These are phyloP conservation scores for Trididemnum clinides DNA, from an alignment of 23 tunicate genomes.

Conservation along the genomic window DNA sequence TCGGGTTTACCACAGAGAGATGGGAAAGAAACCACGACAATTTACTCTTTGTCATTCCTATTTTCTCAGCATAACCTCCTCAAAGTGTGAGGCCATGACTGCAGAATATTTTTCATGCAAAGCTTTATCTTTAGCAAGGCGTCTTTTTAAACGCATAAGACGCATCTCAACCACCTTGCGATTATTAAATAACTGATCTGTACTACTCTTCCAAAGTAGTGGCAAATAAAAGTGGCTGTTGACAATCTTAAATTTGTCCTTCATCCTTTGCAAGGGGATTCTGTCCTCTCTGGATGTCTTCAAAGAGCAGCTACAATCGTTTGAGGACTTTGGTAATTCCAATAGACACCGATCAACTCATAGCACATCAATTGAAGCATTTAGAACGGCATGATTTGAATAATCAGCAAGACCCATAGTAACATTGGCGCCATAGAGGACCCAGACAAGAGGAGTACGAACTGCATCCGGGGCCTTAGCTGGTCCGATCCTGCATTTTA, in stretches of 20 bases:
- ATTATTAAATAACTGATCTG: neutral
- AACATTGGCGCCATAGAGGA: neutral
- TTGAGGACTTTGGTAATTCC: too few relatives aligned
- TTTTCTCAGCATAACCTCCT: neutral
- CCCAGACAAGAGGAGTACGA: neutral
- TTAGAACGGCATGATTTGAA: neutral
- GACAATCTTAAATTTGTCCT: neutral
- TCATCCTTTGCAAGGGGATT: neutral
- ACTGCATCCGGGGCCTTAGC: neutral
- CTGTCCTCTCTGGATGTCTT: neutral
- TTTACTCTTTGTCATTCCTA: neutral
- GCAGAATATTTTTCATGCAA: neutral
- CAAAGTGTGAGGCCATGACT: neutral
- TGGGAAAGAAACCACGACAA: neutral
- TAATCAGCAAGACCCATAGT: neutral
- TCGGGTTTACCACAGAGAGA: neutral
- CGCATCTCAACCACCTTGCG: neutral
- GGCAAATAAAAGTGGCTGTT: neutral
- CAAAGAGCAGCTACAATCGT: too few relatives aligned
- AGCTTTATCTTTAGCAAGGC: neutral
- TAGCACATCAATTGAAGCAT: too few relatives aligned
- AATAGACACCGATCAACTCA: too few relatives aligned
- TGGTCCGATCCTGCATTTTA: neutral
- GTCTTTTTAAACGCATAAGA: neutral
- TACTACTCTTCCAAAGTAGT: neutral